These are phyloP conservation scores for Ficedula albicollis DNA, from an alignment of 2,797 vertebrate genomes.

Conservation along the genomic window DNA sequence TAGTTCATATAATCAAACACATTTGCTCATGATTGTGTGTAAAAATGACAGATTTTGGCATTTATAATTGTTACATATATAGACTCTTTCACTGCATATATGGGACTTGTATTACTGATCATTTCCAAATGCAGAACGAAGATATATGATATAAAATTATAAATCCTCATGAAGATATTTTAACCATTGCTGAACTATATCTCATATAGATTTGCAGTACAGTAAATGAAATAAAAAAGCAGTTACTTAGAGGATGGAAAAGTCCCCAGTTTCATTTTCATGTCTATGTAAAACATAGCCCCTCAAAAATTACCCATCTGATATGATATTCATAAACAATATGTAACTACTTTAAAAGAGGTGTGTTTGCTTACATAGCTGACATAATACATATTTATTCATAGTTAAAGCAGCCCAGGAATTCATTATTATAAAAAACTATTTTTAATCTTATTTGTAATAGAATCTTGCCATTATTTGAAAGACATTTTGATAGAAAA, in stretches of 20 bases:
- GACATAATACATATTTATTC: background rate
- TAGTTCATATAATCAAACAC: background rate
- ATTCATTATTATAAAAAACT: background rate
- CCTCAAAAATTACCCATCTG: background rate
- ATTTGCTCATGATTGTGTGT: background rate
- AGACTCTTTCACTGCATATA: background rate
- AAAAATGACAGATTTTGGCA: background rate
- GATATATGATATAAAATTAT: background rate
- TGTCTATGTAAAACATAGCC: background rate
- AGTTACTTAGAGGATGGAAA: background rate
- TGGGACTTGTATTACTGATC: background rate
- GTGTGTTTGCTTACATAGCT: background rate
- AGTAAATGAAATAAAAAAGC: background rate
- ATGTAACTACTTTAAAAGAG: background rate
- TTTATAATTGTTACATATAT: background rate
- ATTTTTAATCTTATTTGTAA: background rate
- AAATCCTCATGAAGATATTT: background rate
- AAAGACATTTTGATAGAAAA: slow-evolving; percentile 9
- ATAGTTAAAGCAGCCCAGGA: background rate
- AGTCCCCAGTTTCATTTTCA: background rate
- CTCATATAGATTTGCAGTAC: background rate
- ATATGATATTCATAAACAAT: background rate
- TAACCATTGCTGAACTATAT: background rate
- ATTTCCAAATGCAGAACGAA: background rate
- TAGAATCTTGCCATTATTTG: background rate